Base-by-base conservation (phyloP, 30 jellyfish, hydroid and myxozoan species). In the Turritopsis dohrnii region DNA sequence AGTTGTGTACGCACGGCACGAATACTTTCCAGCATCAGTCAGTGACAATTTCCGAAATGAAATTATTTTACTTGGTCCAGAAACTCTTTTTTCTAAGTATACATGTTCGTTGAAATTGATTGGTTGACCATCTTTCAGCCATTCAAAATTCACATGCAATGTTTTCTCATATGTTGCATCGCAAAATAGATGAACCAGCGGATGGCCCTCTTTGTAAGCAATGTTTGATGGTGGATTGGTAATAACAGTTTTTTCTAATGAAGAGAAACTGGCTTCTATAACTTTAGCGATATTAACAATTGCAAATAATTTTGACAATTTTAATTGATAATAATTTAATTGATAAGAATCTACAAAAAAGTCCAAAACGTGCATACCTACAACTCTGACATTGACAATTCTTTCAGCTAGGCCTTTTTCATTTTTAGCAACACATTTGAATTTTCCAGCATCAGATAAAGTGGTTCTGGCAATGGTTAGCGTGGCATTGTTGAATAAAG, bases 21-120 rank as follows among this genome's bases (percentile, higher is more conserved):
- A 17, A 65, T 80, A 80, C 29, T 65, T 21, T 53, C 66, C 87
- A 13, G 87, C 87, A 80, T 80, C 87, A 22, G 17, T 8, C 79
- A 24, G 25, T 53, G 5, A 22, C 26, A 80, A 17, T 17, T 80
- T 0, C 21, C 29, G 18, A 1, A 80, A 80, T 41, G 28, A 80
- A 41, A 80, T 23, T 17, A 80, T 65, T 21, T 80, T 53, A 21
- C 65, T 65, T 1, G 53, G 81, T 53, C 82, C 82, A 22, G 54
- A 23, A 1, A 21, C 53, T 80, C 87, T 53, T 13, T 29, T 53
- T 80, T 80, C 87, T 53, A 52, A 25, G 52, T 31, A 80, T 16
- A 80, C 87, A 21, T 83, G 87, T 18, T 80, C 83, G 65, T 74
- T 30, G 24, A 29, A 74, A n/a, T 74, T 22, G 9, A 74, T n/a